Evolutionary conservation across 1,140 invertebrate genomes (phyloP).

Genomic region (Melipona quadrifasciata): DNA sequence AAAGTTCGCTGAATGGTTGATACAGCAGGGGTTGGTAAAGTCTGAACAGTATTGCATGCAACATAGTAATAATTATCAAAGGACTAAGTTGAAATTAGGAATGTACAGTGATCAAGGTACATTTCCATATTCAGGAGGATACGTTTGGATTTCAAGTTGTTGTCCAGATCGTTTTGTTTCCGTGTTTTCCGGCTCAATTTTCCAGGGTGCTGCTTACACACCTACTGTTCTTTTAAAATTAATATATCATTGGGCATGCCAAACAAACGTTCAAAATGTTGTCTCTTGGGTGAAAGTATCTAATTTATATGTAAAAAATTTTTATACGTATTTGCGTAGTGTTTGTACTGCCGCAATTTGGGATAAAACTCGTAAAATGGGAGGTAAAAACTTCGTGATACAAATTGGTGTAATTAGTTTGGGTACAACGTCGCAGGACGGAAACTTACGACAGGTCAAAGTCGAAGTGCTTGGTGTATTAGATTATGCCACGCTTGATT

Average conservation of each 20-base stretch:
- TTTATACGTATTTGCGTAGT: constrained; percentile 90
- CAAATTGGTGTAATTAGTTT: constrained; percentile 92
- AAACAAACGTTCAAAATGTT: constrained; percentile 93
- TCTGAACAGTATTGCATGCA: constrained; percentile 89
- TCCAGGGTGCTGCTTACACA: constrained; percentile 90
- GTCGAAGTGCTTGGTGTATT: constrained; percentile 94
- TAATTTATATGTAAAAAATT: constrained; percentile 88
- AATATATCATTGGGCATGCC: constrained; percentile 95
- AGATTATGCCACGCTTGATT: constrained; percentile 87
- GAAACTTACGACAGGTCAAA: constrained; percentile 91
- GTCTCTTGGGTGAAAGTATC: constrained; percentile 93
- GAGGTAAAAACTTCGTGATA: constrained; percentile 83
- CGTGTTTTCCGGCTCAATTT: constrained; percentile 92
- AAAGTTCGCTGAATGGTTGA: constrained; percentile 94
- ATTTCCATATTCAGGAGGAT: constrained; percentile 92
- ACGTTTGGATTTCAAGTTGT: constrained; percentile 94
- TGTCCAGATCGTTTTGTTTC: constrained; percentile 92
- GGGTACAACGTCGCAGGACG: constrained; percentile 93
- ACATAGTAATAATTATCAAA: constrained; percentile 81
- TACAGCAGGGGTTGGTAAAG: constrained; percentile 90
- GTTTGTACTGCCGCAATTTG: constrained; percentile 90
- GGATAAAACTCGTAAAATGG: constrained; percentile 87
- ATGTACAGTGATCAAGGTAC: constrained; percentile 92
- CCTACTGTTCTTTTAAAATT: constrained; percentile 91
- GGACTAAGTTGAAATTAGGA: constrained; percentile 87